These are phyloP conservation scores for Neodiprion virginianus DNA, from an alignment of 1,140 invertebrate genomes.

Conservation along the genomic window DNA sequence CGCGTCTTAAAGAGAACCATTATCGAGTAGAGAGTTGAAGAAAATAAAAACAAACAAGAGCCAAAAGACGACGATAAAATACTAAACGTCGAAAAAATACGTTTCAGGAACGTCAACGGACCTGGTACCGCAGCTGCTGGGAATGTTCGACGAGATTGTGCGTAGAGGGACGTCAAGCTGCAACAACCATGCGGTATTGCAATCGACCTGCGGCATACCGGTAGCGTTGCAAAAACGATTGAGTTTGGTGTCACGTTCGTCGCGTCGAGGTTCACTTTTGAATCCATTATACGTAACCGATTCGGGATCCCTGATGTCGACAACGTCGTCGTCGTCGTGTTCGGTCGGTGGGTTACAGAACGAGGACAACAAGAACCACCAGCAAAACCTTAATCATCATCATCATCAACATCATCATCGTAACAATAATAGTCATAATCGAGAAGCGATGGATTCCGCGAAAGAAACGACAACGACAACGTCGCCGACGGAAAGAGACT, in stretches of 20 bases:
- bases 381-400: too few species aligned
- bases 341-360: background rate
- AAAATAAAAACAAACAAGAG: too few species aligned
- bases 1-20: too few species aligned
- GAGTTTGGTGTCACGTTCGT: constrained; percentile 45
- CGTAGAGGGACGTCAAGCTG: constrained; percentile 50
- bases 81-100: too few species aligned
- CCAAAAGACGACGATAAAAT: too few species aligned
- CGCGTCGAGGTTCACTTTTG: constrained; percentile 52
- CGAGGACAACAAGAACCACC: background rate
- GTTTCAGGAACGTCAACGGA: constrained; percentile 67
- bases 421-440: too few species aligned
- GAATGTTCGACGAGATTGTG: constrained; percentile 72
- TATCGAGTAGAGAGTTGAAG: too few species aligned
- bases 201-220: constrained; percentile 45
- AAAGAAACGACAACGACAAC: too few species aligned
- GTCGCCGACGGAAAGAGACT: too few species aligned
- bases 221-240: constrained; percentile 52
- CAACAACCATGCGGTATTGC: constrained; percentile 41
- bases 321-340: too few species aligned
- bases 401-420: too few species aligned
- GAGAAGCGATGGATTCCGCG: too few species aligned
- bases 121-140: constrained; percentile 69
- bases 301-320: background rate
- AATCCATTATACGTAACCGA: constrained; percentile 39